Evolutionary conservation across 2,888 invertebrate species (phyloP).

Genomic region (Limnephilus lunatus): DNA sequence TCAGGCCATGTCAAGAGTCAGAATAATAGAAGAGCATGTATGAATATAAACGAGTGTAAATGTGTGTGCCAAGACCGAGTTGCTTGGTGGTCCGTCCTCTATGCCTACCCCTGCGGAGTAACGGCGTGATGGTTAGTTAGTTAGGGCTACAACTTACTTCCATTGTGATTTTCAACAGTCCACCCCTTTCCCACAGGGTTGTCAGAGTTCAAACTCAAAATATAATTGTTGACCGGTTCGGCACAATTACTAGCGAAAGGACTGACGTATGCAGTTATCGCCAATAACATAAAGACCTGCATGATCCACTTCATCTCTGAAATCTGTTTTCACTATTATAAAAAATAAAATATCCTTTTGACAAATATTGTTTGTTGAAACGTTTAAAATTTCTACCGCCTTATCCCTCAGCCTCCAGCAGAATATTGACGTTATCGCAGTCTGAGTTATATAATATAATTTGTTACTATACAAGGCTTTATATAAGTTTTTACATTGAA

Average conservation of each 20-base stretch:
- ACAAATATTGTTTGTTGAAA: neutral
- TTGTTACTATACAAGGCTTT: no score
- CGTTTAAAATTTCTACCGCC: neutral
- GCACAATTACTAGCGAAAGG: constrained; percentile 45
- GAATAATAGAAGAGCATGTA: no score
- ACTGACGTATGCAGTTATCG: constrained; percentile 3
- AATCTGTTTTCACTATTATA: neutral
- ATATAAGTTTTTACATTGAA: neutral
- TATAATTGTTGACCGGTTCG: constrained; percentile 50
- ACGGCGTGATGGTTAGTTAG: no score
- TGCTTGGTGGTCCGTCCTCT: no score
- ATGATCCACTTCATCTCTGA: neutral
- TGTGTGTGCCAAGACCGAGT: no score
- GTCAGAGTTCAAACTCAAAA: constrained; percentile 64
- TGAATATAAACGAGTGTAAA: no score
- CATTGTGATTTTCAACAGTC: constrained; percentile 72
- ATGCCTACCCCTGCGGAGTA: no score
- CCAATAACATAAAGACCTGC: constrained; percentile 30
- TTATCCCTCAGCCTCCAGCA: no score
- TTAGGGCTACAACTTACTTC: constrained; percentile 73
- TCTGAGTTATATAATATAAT: no score
- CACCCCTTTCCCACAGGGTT: constrained; percentile 67
- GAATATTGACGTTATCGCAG: neutral
- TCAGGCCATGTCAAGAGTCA: no score
- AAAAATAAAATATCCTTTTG: neutral